These are phyloP conservation scores for Campylomormyrus tamandua DNA, from an alignment of 2,113 vertebrate genomes.

Conservation along the genomic window DNA sequence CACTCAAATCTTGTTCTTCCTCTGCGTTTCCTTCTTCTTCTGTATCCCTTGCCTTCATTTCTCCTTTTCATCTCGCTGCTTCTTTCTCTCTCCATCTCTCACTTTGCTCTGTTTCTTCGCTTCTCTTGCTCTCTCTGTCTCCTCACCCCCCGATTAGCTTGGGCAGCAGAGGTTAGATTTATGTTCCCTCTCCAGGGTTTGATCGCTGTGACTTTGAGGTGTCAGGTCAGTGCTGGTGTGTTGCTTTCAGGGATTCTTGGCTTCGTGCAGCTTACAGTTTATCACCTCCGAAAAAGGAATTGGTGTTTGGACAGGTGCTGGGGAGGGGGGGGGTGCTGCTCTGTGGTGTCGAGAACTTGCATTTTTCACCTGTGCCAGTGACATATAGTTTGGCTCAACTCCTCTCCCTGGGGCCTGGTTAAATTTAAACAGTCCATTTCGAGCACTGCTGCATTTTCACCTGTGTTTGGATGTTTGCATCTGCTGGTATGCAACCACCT, in stretches of 20 bases:
- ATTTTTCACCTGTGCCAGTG: conserved; percentile 18
- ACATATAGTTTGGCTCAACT: conserved; percentile 19
- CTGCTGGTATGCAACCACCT: neutral
- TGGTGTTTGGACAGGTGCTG: neutral
- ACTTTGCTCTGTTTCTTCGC: neutral
- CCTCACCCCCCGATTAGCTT: neutral
- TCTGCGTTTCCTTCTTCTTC: neutral
- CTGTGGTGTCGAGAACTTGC: neutral
- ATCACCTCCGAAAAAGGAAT: neutral
- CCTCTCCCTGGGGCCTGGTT: neutral
- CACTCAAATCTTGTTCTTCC: neutral
- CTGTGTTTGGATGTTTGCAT: neutral
- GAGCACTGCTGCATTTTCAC: conserved; percentile 5
- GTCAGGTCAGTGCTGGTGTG: conserved; percentile 23
- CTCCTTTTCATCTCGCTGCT: neutral
- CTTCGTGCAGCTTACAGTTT: neutral
- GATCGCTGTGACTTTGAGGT: conserved; percentile 23
- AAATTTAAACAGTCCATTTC: conserved; percentile 11
- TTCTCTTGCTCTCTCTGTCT: neutral
- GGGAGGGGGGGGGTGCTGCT: neutral
- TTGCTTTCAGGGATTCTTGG: conserved; percentile 17
- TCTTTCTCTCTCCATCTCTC: neutral
- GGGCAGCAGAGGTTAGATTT: conserved; percentile 19
- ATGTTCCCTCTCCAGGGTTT: conserved; percentile 12
- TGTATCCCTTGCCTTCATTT: neutral